These are phyloP conservation scores for Mayetiola destructor DNA, from an alignment of 2,888 invertebrate species.

Conservation along the genomic window DNA sequence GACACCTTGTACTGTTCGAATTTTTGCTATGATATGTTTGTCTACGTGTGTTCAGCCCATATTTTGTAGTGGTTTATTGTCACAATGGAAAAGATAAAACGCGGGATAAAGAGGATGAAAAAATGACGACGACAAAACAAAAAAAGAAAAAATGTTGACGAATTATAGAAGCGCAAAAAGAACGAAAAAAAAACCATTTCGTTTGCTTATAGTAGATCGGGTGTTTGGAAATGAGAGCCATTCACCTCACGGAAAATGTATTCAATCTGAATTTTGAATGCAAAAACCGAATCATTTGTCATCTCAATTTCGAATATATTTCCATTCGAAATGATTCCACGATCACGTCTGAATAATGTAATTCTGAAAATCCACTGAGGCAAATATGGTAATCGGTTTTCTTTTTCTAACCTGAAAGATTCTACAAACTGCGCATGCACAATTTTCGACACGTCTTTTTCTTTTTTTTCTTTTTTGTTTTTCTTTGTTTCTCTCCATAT, in stretches of 20 bases:
- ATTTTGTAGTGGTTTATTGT: background rate
- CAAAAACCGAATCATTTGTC: too few relatives aligned
- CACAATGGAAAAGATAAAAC: background rate
- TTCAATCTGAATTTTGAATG: too few relatives aligned
- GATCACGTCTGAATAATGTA: too few relatives aligned
- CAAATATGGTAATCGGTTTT: too few relatives aligned
- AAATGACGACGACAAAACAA: background rate
- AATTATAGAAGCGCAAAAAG: background rate
- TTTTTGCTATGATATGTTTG: background rate
- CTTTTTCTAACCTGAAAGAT: too few relatives aligned
- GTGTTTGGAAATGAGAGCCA: background rate
- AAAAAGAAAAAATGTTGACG: background rate
- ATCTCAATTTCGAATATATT: too few relatives aligned
- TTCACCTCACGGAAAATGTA: background rate
- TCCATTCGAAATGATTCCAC: too few relatives aligned
- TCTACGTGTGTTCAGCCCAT: conserved; percentile 6
- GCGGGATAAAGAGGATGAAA: background rate
- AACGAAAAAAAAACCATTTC: background rate
- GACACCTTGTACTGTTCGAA: background rate
- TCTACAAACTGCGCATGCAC: conserved; percentile 13
- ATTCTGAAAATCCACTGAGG: too few relatives aligned
- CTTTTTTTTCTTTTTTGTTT: too few relatives aligned
- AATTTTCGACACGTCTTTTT: conserved; percentile 10
- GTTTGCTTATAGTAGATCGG: too few relatives aligned
- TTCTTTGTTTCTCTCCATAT: too few relatives aligned